phyloP scores from a whole-genome alignment of 23 tunicate genomes.

The Oikopleura vanhoeffeni region DNA sequence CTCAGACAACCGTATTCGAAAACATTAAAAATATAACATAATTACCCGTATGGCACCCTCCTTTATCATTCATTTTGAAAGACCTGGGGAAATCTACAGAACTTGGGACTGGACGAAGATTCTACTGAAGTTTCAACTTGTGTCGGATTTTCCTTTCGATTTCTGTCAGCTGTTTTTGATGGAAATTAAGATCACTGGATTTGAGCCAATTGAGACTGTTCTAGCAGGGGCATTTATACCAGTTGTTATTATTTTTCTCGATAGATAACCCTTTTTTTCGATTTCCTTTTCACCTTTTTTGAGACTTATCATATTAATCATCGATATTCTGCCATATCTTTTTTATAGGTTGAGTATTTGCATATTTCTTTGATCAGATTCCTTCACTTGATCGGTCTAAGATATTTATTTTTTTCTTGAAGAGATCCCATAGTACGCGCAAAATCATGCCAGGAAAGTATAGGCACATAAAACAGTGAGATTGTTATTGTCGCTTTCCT shows the following conservation, averaged over 20 bases:
- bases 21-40: too few species aligned
- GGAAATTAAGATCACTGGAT: neutral
- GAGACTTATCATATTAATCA: neutral
- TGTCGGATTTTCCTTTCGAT: neutral
- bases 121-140: neutral
- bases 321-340: neutral
- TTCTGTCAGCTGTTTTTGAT: neutral
- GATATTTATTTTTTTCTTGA: neutral
- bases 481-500: too few species aligned
- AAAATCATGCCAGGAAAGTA: neutral
- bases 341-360: neutral
- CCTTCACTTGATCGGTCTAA: neutral
- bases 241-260: neutral
- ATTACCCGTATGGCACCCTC: too few species aligned
- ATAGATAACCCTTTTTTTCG: neutral
- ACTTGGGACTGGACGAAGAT: neutral
- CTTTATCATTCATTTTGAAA: neutral
- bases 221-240: neutral
- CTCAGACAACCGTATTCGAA: too few species aligned
- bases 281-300: neutral
- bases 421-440: neutral
- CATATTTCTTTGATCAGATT: neutral
- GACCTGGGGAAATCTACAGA: neutral
- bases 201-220: conserved; percentile 7
- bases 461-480: neutral